Percentiles rank a stretch among this genome's conserved stretches.
Evolutionary conservation across 2,113 vertebrate species (phyloP).

Genomic region (Aegithalos caudatus): DNA sequence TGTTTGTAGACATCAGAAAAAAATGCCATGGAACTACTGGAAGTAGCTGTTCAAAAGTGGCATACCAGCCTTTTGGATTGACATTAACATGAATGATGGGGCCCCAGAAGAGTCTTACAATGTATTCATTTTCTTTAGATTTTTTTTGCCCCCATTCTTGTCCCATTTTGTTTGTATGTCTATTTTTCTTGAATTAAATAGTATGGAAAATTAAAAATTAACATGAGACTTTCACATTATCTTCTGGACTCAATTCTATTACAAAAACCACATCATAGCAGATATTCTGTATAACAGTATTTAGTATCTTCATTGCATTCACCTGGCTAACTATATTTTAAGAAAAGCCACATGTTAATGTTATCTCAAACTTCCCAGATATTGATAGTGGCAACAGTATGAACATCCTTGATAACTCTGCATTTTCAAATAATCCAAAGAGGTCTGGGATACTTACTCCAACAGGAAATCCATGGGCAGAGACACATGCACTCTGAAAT

Average conservation of each 20-base stretch:
- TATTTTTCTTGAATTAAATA: not conserved
- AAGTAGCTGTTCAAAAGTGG: not conserved
- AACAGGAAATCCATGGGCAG: not conserved
- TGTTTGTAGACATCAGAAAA: not conserved
- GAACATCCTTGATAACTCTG: not conserved
- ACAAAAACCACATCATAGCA: not conserved
- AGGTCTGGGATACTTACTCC: not conserved
- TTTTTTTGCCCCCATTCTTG: not conserved
- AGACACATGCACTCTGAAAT: not conserved
- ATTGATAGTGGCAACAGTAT: not conserved
- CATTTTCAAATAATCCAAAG: not conserved
- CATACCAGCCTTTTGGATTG: not conserved
- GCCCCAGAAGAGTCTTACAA: not conserved
- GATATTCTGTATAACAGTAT: not conserved
- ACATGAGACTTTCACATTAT: not conserved
- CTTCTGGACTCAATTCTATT: not conserved
- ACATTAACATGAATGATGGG: not conserved
- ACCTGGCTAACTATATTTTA: not conserved
- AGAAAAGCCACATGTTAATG: not conserved
- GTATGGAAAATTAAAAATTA: not conserved
- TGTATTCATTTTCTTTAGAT: not conserved
- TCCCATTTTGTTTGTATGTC: not conserved
- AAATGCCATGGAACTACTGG: not conserved
- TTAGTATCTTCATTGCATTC: not conserved
- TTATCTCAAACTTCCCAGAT: not conserved